Base-by-base conservation (phyloP, 1,140 invertebrate species). In the Chironomus striatipennis region DNA sequence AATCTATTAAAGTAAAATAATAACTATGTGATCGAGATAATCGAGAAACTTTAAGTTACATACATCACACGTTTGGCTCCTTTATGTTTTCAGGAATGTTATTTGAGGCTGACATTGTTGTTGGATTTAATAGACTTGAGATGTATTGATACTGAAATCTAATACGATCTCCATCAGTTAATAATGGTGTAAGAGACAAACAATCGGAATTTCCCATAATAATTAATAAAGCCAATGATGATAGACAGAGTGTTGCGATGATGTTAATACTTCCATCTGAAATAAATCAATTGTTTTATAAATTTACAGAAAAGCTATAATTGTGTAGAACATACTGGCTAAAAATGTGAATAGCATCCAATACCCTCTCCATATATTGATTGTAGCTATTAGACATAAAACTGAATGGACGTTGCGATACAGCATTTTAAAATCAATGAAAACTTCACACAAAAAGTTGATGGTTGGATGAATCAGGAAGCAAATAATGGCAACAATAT, bases 351-450 rank as follows among this genome's bases (percentile, higher is more conserved):
- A 57, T 0, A 57, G 12, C 47, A n/a, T 12, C 47, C 47, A 57
- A 57, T n/a, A n/a, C 8, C 47, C 47, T 57, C 47, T 57, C 47
- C 47, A 57, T n/a, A 57, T 57, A 57, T 57, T 57, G 47, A 57
- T 12, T 57, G 47, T 57, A n/a, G 47, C 47, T 1, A 57, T 5
- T 1, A 57, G n/a, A n/a, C 47, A 57, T n/a, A 57, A 12, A 57
- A 4, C 47, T 1, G n/a, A 7, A 57, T 15, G n/a, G 12, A 12
- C 5, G n/a, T 57, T n/a, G n/a, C n/a, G 47, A 57, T 57, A 57
- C 4, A 57, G 15, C 5, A 57, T 15, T n/a, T n/a, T 57, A 4
- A 12, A n/a, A 15, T 12, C 47, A 15, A 15, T 15, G n/a, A 15
- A 57, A n/a, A n/a, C 12, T 15, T 57, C 47, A 15, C 47, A 57